Base-by-base conservation (phyloP, 2,113 vertebrate species). In the Himantopus leucocephalus region DNA sequence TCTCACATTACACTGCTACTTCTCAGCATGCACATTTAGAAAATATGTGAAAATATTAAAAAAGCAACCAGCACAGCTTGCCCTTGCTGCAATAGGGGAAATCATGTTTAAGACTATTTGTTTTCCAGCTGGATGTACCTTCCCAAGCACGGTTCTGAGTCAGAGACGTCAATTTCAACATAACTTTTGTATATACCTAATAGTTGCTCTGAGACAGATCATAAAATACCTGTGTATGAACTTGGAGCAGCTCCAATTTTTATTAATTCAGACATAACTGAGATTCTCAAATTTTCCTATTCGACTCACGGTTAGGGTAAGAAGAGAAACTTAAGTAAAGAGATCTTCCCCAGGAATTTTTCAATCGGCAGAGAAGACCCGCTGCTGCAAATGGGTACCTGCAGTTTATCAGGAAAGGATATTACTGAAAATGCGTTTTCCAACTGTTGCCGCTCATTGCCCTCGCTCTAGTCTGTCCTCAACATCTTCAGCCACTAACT, bases 131-230 rank as follows among this genome's bases (percentile, higher is more conserved):
- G 60, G 29, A 62, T 71, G 24, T 68, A 62, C 35, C 70, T 64
- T 60, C 56, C 55, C 39, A 41, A 74, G 10, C 35, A 26, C 2
- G 14, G 39, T 68, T 64, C 32, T 23, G 79, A 73, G 56, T 37
- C 48, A 68, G 45, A 74, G 5, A 45, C 39, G 68, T 9, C 59
- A 24, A 17, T 19, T 68, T 53, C 37, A 50, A 26, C 5, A 35
- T 50, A 66, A 24, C 2, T 24, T 19, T 9, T 0, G 1, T 14
- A 24, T 5, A 7, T 23, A 55, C 16, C 14, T 35, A 45, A n/a
- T 6, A 27, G 45, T 10, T 66, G 21, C 21, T 70, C 70, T 29
- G 19, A 64, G 17, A 43, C 9, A 48, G 32, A 37, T 32, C 41
- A 30, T 10, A 34, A 63, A 32, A 64, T 7, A 35, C 32, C 37